Conservation (phyloP, 2,888 invertebrate species). For the Heteromyza rotundicornis region DNA sequence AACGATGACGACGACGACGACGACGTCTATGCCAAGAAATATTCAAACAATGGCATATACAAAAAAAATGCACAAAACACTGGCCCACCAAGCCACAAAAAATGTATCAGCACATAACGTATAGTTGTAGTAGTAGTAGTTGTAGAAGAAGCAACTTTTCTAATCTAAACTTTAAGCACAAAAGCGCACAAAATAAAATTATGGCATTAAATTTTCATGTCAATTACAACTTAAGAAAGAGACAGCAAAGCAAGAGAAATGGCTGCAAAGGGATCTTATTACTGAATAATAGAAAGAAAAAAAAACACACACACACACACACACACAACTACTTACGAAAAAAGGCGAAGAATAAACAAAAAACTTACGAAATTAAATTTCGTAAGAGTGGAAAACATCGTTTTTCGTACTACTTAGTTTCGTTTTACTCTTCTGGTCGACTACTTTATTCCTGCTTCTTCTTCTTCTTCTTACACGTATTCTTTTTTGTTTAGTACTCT, state of each 20-base stretch:
- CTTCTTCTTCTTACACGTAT: too few species aligned
- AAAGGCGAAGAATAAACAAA: too few species aligned
- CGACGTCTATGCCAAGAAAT: too few species aligned
- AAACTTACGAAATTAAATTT: too few species aligned
- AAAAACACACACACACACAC: neutral
- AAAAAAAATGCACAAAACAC: constrained; percentile 21
- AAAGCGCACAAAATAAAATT: constrained; percentile 37
- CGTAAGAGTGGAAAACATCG: constrained; percentile 7
- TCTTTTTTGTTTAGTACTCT: too few species aligned
- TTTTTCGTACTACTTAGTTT: neutral
- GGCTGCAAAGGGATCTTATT: too few species aligned
- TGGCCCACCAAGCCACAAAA: neutral
- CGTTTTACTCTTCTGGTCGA: too few species aligned
- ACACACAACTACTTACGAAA: neutral
- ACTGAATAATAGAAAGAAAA: neutral
- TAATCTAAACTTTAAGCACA: constrained; percentile 32
- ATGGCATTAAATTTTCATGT: constrained; percentile 51
- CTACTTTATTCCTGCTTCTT: too few species aligned
- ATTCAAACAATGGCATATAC: neutral
- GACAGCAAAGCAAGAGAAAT: neutral
- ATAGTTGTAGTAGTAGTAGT: too few species aligned
- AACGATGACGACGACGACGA: constrained; percentile 14
- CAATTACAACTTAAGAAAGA: constrained; percentile 39
- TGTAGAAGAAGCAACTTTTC: constrained; percentile 35
- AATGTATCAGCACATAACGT: too few species aligned